A percentile compares a stretch with the other conserved stretches of the same genome.
Evolutionary conservation across 2,797 vertebrate species (phyloP).

Genomic region (Myotis pilosus): DNA sequence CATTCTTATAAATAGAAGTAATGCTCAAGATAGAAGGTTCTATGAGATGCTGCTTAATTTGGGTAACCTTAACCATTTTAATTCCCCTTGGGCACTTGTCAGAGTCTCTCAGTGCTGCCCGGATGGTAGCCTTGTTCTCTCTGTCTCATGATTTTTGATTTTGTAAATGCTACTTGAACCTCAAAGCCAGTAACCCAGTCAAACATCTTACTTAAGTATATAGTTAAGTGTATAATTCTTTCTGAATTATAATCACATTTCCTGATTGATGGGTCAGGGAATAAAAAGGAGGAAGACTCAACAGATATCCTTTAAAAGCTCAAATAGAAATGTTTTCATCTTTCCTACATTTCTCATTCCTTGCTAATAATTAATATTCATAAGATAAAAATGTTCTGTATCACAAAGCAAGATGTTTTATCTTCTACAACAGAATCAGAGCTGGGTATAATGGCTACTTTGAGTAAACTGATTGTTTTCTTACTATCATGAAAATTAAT

Average conservation of each 20-base stretch:
- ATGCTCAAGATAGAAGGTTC: constrained; percentile 76
- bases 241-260: constrained; percentile 53
- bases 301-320: constrained; percentile 47
- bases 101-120: not conserved
- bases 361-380: constrained; percentile 29
- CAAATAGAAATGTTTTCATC: constrained; percentile 44
- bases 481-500: not conserved
- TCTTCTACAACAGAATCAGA: not conserved
- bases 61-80: constrained; percentile 62
- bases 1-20: constrained; percentile 81
- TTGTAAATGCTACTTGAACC: constrained; percentile 68
- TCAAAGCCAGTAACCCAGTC: constrained; percentile 27
- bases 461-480: not conserved
- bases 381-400: not conserved
- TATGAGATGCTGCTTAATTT: constrained; percentile 72
- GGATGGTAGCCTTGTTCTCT: constrained; percentile 51
- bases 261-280: not conserved
- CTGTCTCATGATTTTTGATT: constrained; percentile 60
- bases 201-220: constrained; percentile 56
- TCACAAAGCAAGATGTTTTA: not conserved
- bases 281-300: not conserved
- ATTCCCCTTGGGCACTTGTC: constrained; percentile 64
- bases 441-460: not conserved
- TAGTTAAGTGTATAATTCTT: constrained; percentile 24
- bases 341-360: constrained; percentile 23